These are phyloP conservation scores for Enteromius unitaeniatus DNA, from an alignment of 2,797 vertebrate genomes.

Conservation along the genomic window DNA sequence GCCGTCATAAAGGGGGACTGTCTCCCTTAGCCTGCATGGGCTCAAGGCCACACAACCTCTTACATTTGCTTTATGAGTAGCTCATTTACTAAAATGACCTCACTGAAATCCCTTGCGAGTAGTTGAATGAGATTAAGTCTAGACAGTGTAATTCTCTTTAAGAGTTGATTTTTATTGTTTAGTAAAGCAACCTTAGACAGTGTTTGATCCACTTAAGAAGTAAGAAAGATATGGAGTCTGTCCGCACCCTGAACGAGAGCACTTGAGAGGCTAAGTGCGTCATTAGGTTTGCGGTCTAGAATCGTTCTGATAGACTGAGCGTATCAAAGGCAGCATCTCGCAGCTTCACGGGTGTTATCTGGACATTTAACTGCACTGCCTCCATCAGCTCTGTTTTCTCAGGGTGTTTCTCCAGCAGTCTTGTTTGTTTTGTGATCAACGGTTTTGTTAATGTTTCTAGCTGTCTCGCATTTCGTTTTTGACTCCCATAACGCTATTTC, in stretches of 20 bases:
- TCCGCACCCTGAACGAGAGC: conserved; percentile 42
- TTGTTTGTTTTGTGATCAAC: conserved; percentile 50
- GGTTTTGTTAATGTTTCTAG: conserved; percentile 36
- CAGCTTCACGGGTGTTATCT: conserved; percentile 37
- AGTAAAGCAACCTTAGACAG: conserved; percentile 10
- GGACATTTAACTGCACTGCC: conserved; percentile 9
- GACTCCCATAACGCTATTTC: background rate
- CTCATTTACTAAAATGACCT: conserved; percentile 52
- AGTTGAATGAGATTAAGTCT: conserved; percentile 53
- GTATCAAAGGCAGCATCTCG: conserved; percentile 46
- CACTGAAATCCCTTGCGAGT: conserved; percentile 45
- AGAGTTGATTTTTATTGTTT: conserved; percentile 42
- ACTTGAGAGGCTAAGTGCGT: conserved; percentile 25
- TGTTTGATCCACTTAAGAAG: background rate
- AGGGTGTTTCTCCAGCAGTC: conserved; percentile 48
- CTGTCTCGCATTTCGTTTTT: conserved; percentile 17
- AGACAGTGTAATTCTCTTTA: conserved; percentile 45
- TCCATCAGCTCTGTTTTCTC: conserved; percentile 52
- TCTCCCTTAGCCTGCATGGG: conserved; percentile 37
- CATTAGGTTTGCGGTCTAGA: conserved; percentile 48
- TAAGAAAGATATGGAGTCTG: conserved; percentile 16
- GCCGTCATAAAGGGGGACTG: conserved; percentile 10
- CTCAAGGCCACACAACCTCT: conserved; percentile 46
- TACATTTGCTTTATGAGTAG: conserved; percentile 49
- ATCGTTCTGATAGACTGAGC: conserved; percentile 33